phyloP scores from a whole-genome alignment of 2,797 vertebrate species.

The Telmatherina bonti region DNA sequence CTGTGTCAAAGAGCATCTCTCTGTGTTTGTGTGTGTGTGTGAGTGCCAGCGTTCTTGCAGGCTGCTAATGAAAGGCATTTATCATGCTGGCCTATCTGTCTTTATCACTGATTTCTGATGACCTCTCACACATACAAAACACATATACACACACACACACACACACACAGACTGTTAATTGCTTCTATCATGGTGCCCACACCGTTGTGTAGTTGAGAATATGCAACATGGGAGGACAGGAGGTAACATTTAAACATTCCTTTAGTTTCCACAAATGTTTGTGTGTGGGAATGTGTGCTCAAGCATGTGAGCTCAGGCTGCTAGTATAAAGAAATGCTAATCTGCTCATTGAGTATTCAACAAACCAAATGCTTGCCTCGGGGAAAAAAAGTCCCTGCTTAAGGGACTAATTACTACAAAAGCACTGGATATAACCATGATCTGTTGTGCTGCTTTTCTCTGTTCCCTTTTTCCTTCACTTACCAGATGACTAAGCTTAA shows the following conservation, averaged over 20 bases:
- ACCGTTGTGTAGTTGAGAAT: slow-evolving; percentile 52
- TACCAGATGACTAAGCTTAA: slow-evolving; percentile 17
- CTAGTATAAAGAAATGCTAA: slow-evolving; percentile 78
- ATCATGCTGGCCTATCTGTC: slow-evolving; percentile 86
- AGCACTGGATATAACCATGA: slow-evolving; percentile 64
- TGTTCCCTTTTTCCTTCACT: slow-evolving; percentile 47
- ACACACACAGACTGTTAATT: slow-evolving; percentile 12
- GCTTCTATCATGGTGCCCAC: slow-evolving; percentile 56
- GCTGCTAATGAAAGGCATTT: slow-evolving; percentile 78
- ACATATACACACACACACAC: slow-evolving; percentile 10
- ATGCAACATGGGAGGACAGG: slow-evolving; percentile 55
- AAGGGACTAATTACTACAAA: slow-evolving; percentile 80
- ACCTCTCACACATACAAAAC: slow-evolving; percentile 46
- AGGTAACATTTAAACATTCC: slow-evolving; percentile 75
- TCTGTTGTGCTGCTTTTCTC: slow-evolving; percentile 49
- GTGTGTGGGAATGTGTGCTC: slow-evolving; percentile 26
- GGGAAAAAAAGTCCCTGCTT: slow-evolving; percentile 67
- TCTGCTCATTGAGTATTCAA: slow-evolving; percentile 81
- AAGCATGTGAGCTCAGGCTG: slow-evolving; percentile 37
- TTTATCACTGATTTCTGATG: slow-evolving; percentile 90
- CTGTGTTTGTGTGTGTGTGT: slow-evolving; percentile 32
- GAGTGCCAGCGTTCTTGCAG: slow-evolving; percentile 33
- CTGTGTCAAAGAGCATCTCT: slow-evolving; percentile 72
- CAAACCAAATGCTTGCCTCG: slow-evolving; percentile 80
- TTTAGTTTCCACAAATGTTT: slow-evolving; percentile 49